A percentile compares a stretch with the other conserved stretches of the same genome.
Conservation (phyloP, 2,113 vertebrate species). For the Hippocampus zosterae region DNA sequence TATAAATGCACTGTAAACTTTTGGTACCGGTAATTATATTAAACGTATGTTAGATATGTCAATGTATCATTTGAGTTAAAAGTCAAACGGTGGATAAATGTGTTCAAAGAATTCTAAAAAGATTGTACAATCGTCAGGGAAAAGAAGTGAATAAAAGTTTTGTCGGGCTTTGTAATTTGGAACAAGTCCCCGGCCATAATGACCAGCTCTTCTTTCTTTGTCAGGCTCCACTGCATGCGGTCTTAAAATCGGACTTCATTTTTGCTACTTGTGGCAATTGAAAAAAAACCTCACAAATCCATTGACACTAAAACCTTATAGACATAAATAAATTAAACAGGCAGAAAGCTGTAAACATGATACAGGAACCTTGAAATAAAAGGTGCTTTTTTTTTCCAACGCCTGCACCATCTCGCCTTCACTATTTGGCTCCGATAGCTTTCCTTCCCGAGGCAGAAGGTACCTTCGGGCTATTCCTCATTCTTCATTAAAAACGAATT, state of each 20-base stretch:
- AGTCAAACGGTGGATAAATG: background rate
- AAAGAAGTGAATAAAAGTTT: background rate
- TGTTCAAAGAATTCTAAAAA: background rate
- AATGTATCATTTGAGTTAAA: background rate
- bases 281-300: constrained; percentile 14
- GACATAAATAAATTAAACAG: constrained; percentile 24
- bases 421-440: constrained; percentile 47
- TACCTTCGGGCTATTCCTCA: constrained; percentile 14
- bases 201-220: constrained; percentile 15
- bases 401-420: constrained; percentile 39
- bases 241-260: constrained; percentile 3
- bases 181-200: background rate
- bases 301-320: constrained; percentile 20
- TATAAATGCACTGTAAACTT: constrained; percentile 39
- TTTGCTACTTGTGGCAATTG: constrained; percentile 7
- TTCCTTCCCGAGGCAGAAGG: constrained; percentile 1
- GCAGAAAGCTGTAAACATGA: constrained; percentile 54
- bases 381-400: constrained; percentile 20
- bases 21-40: constrained; percentile 17
- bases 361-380: constrained; percentile 40
- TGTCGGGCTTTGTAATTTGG: background rate
- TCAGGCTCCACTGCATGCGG: constrained; percentile 17
- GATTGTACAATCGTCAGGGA: constrained; percentile 17
- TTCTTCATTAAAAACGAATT: constrained; percentile 3
- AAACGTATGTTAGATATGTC: background rate